Evolutionary conservation across 2,113 vertebrate genomes (phyloP).

Genomic region (Oreotrochilus melanogaster): DNA sequence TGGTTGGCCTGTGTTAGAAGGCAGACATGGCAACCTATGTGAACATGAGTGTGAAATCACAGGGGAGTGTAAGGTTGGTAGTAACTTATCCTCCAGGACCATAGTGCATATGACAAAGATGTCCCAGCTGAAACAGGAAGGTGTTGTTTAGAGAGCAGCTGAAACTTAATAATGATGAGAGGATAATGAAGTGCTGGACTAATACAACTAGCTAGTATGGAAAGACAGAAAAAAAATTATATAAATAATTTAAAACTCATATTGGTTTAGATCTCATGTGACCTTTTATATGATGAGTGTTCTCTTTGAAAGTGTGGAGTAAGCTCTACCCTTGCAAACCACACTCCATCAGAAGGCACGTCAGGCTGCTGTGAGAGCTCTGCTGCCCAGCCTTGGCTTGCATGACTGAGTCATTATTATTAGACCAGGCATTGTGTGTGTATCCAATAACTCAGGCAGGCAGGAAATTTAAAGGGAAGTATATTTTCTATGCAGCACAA

Average conservation of each 20-base stretch:
- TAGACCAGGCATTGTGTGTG: neutral
- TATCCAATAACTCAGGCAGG: conserved; percentile 14
- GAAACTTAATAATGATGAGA: neutral
- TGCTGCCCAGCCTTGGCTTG: neutral
- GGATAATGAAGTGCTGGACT: neutral
- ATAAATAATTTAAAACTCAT: accelerated
- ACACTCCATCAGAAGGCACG: neutral
- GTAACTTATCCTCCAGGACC: neutral
- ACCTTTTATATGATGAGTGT: neutral
- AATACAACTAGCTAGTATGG: neutral
- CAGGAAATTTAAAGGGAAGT: conserved; percentile 66
- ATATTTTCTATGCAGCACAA: conserved; percentile 40
- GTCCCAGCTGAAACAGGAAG: neutral
- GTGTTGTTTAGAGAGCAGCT: neutral
- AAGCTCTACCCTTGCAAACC: neutral
- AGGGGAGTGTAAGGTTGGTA: neutral
- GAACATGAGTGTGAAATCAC: neutral
- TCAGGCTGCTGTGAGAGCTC: neutral
- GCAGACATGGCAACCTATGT: neutral
- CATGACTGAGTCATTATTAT: conserved; percentile 33
- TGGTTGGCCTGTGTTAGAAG: neutral
- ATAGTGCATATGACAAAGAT: neutral
- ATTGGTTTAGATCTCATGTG: neutral
- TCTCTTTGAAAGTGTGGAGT: neutral
- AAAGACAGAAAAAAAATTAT: neutral